These are phyloP conservation scores for Staurois parvus DNA, from an alignment of 2,797 vertebrate genomes.

Conservation along the genomic window DNA sequence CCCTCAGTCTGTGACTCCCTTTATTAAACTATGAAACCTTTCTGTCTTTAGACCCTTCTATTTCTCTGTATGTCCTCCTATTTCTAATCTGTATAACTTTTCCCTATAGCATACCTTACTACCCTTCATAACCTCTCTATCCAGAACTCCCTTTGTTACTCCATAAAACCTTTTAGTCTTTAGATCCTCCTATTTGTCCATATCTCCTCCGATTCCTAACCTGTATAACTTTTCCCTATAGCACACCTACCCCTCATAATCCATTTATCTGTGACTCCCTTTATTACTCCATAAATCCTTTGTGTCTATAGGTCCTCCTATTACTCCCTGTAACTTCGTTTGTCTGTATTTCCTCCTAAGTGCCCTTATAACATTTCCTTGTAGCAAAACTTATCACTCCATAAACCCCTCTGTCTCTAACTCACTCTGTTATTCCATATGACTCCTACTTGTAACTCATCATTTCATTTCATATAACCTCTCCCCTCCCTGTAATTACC, in stretches of 20 bases:
- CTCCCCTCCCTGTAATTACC: background rate
- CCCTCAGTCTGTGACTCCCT: background rate
- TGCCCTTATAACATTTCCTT: background rate
- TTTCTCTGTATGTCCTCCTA: background rate
- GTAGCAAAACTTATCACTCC: background rate
- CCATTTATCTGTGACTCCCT: background rate
- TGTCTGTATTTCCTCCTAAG: background rate
- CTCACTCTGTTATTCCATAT: conserved; percentile 5
- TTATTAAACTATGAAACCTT: background rate
- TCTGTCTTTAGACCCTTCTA: background rate
- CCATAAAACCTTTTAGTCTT: background rate
- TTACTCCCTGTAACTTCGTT: background rate
- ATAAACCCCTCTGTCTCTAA: conserved; percentile 1
- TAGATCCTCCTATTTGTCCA: background rate
- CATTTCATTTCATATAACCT: background rate
- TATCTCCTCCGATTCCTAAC: background rate
- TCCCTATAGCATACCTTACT: background rate
- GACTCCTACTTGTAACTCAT: conserved; percentile 2
- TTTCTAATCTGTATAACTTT: background rate
- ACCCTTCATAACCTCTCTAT: background rate
- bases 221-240: background rate
- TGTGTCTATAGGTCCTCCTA: background rate
- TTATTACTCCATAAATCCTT: background rate
- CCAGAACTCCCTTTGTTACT: background rate
- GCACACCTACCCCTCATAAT: background rate